Percentiles rank a stretch among this genome's conserved stretches.
These are phyloP conservation scores for Leptinotarsa tumamoca DNA, from an alignment of 2,888 invertebrate species.

Conservation along the genomic window DNA sequence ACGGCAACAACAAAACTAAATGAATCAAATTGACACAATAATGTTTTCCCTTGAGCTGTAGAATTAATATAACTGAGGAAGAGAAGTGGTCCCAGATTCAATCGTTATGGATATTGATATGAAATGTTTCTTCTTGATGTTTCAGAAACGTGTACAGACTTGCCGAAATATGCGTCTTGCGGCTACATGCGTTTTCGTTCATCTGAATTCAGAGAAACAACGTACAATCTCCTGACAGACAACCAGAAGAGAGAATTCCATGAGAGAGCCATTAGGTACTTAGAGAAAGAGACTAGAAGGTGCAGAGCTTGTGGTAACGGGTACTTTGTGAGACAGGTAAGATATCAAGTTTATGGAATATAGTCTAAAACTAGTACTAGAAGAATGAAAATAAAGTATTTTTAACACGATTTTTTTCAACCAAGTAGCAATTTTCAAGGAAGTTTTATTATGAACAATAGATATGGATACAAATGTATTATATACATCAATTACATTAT, in stretches of 20 bases:
- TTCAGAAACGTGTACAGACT: constrained; percentile 68
- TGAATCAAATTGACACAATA: no score
- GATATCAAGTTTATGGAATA: neutral
- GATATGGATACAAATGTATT: no score
- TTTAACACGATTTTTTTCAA: no score
- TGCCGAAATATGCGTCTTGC: constrained; percentile 74
- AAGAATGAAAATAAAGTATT: no score
- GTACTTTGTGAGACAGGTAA: constrained; percentile 65
- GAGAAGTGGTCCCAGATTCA: no score
- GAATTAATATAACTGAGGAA: no score
- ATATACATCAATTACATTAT: no score
- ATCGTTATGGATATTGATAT: neutral
- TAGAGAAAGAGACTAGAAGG: constrained; percentile 71
- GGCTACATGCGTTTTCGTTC: constrained; percentile 73
- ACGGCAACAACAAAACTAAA: no score
- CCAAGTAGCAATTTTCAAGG: no score
- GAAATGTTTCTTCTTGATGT: constrained; percentile 31
- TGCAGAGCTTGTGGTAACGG: constrained; percentile 72
- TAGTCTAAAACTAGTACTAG: neutral
- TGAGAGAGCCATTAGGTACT: constrained; percentile 70
- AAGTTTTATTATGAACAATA: no score
- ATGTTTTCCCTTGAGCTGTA: no score
- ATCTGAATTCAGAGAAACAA: constrained; percentile 71
- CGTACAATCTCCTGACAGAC: constrained; percentile 74
- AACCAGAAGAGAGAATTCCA: constrained; percentile 75